These are phyloP conservation scores for Acronicta aceris DNA, from an alignment of 2,888 invertebrate species.

Conservation along the genomic window DNA sequence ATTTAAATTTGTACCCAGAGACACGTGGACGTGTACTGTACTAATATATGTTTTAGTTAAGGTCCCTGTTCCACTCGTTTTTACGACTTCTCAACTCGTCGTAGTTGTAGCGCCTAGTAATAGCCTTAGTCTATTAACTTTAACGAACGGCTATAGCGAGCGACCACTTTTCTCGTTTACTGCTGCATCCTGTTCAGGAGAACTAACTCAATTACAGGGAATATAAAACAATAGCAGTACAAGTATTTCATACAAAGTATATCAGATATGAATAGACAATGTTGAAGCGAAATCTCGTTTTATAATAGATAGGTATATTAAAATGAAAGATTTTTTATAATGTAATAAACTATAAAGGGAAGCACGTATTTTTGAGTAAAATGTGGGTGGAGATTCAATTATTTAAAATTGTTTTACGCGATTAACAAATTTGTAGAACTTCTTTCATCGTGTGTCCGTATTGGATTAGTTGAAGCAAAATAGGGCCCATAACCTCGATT, in stretches of 20 bases:
- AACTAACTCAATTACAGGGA: constrained; percentile 65
- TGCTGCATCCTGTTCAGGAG: constrained; percentile 66
- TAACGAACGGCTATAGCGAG: constrained; percentile 59
- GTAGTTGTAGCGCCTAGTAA: constrained; percentile 26
- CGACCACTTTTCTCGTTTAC: constrained; percentile 71
- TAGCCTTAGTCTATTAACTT: constrained; percentile 59
- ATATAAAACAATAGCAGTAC: constrained; percentile 43
- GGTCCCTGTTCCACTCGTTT: constrained; percentile 13
- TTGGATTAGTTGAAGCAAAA: constrained; percentile 36
- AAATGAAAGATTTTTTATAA: constrained; percentile 1
- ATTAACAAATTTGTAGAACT: constrained; percentile 30
- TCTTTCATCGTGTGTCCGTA: constrained; percentile 18
- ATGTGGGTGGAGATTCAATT: constrained; percentile 11
- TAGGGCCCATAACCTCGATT: constrained; percentile 53
- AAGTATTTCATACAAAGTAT: constrained; percentile 28
- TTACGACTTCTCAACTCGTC: constrained; percentile 23
- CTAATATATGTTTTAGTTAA: constrained; percentile 16
- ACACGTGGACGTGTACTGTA: constrained; percentile 11
- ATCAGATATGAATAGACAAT: constrained; percentile 16
- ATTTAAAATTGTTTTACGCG: constrained; percentile 16
- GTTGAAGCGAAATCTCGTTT: not conserved
- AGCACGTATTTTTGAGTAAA: constrained; percentile 1
- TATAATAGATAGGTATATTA: no score
- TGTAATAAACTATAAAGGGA: constrained; percentile 8
- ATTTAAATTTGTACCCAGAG: constrained; percentile 24